These are phyloP conservation scores for Therioaphis trifolii DNA, from an alignment of 2,888 invertebrate species.

Conservation along the genomic window DNA sequence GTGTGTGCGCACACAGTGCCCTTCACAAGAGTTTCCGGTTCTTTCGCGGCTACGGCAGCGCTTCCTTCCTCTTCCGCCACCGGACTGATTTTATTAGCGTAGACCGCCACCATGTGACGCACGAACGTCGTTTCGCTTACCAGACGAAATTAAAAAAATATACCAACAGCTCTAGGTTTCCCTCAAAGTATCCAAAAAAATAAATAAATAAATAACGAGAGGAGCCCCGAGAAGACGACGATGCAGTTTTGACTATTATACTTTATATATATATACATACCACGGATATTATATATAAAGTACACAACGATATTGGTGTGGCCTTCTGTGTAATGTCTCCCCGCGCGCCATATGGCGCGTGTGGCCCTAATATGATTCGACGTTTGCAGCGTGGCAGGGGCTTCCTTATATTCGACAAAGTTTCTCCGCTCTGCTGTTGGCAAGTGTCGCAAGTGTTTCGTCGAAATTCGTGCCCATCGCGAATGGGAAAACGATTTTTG, in stretches of 20 bases:
- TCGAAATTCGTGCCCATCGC: conserved; percentile 8
- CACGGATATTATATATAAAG: background rate
- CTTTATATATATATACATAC: conserved; percentile 1
- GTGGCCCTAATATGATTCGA: background rate
- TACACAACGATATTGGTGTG: conserved; percentile 25
- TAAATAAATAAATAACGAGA: conserved; percentile 14
- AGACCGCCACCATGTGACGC: conserved; percentile 50
- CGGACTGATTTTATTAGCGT: conserved; percentile 35
- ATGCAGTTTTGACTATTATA: conserved; percentile 29
- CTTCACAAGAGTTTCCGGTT: conserved; percentile 37
- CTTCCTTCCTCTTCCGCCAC: conserved; percentile 12
- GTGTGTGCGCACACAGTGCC: background rate
- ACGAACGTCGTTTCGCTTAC: conserved; percentile 23
- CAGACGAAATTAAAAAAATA: conserved; percentile 49
- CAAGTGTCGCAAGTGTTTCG: conserved; percentile 21
- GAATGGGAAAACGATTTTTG: conserved; percentile 30
- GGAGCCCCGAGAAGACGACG: conserved; percentile 19
- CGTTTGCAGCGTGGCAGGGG: background rate
- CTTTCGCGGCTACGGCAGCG: background rate
- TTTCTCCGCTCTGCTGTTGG: background rate
- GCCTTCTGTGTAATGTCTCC: conserved; percentile 54
- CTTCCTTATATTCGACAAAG: conserved; percentile 32
- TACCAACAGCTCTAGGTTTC: conserved; percentile 10
- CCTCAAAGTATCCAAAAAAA: conserved; percentile 10
- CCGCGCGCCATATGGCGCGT: conserved; percentile 47